phyloP scores from a whole-genome alignment of 1,140 invertebrate species.

The Micrasema minimum region DNA sequence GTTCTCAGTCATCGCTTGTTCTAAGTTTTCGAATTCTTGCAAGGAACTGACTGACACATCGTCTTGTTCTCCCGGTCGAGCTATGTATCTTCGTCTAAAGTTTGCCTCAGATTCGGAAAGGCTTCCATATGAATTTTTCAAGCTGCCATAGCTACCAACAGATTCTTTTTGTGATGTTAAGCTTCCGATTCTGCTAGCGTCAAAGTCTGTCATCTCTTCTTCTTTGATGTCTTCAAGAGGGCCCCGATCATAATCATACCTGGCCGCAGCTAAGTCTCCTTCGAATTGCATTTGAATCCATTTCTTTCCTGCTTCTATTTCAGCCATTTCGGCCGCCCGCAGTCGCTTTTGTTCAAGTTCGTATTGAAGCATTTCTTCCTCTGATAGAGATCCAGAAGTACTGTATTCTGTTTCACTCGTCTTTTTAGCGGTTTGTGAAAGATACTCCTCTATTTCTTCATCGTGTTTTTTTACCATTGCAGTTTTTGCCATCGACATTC shows the following conservation, averaged over 20 bases:
- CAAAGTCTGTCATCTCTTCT: constrained; percentile 86
- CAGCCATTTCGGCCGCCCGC: constrained; percentile 67
- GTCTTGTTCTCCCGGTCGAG: constrained; percentile 85
- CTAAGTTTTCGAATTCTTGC: constrained; percentile 93
- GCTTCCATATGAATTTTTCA: constrained; percentile 80
- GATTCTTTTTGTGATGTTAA: constrained; percentile 84
- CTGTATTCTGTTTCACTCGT: constrained; percentile 70
- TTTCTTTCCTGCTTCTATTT: constrained; percentile 81
- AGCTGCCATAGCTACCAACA: constrained; percentile 79
- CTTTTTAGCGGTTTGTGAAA: constrained; percentile 66
- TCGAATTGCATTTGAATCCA: constrained; percentile 91
- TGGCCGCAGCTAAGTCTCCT: constrained; percentile 65
- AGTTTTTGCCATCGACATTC: constrained; percentile 72
- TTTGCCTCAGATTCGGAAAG: constrained; percentile 88
- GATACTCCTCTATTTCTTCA: constrained; percentile 79
- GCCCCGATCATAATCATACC: constrained; percentile 79
- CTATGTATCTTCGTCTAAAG: constrained; percentile 81
- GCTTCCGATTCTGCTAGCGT: constrained; percentile 83
- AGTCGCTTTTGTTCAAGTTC: constrained; percentile 79
- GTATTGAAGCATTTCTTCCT: constrained; percentile 75
- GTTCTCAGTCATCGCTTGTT: constrained; percentile 76
- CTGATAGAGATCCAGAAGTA: constrained; percentile 67
- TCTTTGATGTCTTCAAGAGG: constrained; percentile 93
- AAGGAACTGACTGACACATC: constrained; percentile 91
- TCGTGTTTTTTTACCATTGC: constrained; percentile 73